Conservation (phyloP, 2,888 invertebrate species). For the Automeris io region DNA sequence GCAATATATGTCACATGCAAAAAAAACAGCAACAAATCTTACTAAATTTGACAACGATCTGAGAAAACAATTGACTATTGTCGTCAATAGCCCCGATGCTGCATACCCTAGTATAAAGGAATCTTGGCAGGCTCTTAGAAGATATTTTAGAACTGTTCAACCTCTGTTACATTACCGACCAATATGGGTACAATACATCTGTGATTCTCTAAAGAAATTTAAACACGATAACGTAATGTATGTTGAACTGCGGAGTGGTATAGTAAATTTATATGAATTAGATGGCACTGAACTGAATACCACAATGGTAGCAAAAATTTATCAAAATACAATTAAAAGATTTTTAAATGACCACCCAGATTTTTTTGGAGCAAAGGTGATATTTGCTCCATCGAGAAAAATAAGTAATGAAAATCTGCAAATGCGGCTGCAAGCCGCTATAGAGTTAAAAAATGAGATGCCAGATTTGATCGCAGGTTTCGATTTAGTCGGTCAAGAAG, state of each 20-base stretch:
- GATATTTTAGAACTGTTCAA: constrained; percentile 71
- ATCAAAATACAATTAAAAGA: constrained; percentile 71
- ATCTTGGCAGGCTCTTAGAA: constrained; percentile 77
- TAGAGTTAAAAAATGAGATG: constrained; percentile 60
- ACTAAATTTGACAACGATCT: constrained; percentile 70
- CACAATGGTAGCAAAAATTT: constrained; percentile 77
- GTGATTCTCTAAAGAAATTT: constrained; percentile 78
- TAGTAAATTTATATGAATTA: constrained; percentile 81
- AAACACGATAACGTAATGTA: constrained; percentile 83
- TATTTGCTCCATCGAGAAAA: constrained; percentile 80
- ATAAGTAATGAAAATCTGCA: constrained; percentile 49
- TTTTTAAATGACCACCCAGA: constrained; percentile 79
- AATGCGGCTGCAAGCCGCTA: constrained; percentile 55
- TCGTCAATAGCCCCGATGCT: constrained; percentile 56
- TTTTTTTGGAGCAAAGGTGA: constrained; percentile 82
- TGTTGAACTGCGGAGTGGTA: constrained; percentile 79
- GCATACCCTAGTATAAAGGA: constrained; percentile 71
- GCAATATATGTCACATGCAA: constrained; percentile 63
- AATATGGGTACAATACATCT: constrained; percentile 80
- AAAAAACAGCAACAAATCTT: constrained; percentile 48
- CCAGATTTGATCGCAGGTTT: constrained; percentile 85
- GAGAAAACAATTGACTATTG: constrained; percentile 72
- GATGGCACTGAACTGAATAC: constrained; percentile 75
- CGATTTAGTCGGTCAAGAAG: constrained; percentile 89
- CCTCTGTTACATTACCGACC: constrained; percentile 79